phyloP scores from a whole-genome alignment of 2,888 invertebrate genomes.

The Drymonia ruficornis region DNA sequence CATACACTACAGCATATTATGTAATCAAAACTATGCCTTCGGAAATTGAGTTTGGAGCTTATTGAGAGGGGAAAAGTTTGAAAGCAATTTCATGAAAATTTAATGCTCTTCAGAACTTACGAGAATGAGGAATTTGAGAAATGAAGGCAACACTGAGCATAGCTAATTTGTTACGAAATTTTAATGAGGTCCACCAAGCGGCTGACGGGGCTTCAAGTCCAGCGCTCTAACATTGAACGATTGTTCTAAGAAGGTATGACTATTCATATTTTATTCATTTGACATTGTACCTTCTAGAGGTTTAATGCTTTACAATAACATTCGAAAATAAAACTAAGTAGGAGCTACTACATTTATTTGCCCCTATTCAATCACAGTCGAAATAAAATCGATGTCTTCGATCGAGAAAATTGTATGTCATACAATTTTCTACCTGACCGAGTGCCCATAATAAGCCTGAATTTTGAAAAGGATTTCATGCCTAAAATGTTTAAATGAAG shows the following conservation, averaged over 20 bases:
- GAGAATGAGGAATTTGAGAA: conserved; percentile 76
- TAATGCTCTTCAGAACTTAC: conserved; percentile 75
- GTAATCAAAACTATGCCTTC: conserved; percentile 71
- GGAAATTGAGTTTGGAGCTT: conserved; percentile 70
- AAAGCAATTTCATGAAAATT: conserved; percentile 81
- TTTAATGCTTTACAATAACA: no score
- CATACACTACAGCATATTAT: conserved; percentile 60
- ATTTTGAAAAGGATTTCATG: conserved; percentile 18
- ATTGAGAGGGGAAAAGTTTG: conserved; percentile 77
- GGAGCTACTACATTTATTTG: no score
- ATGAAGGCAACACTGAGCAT: conserved; percentile 75
- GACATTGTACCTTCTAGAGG: no score
- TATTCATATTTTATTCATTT: neutral
- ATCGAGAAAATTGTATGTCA: no score
- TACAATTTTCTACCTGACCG: conserved; percentile 16
- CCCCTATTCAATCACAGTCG: no score
- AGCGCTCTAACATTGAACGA: neutral
- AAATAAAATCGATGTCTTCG: neutral
- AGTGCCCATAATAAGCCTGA: conserved; percentile 15
- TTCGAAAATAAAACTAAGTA: no score
- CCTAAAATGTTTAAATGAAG: conserved; percentile 21
- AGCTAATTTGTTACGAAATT: conserved; percentile 78
- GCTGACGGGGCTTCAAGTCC: conserved; percentile 19
- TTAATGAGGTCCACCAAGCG: conserved; percentile 59
- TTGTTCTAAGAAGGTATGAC: neutral